Percentiles rank a stretch among this genome's conserved stretches.
phyloP scores from a whole-genome alignment of 1,140 invertebrate genomes.

The Sycobia sp. region DNA sequence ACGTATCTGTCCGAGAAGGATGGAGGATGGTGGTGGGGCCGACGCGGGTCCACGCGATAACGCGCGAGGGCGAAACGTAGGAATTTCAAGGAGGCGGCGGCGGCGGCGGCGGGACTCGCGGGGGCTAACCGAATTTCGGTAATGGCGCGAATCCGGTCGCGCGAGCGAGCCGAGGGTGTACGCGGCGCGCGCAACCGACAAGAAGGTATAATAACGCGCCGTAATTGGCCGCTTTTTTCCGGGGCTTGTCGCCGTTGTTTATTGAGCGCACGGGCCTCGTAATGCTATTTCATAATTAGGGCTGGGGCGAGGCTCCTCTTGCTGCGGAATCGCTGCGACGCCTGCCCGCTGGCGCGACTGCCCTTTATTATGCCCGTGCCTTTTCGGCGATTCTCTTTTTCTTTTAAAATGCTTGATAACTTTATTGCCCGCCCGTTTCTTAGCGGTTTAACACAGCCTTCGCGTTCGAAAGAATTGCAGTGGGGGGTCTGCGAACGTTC shows the following conservation, averaged over 20 bases:
- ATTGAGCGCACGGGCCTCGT: constrained; percentile 40
- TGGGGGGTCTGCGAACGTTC: no score
- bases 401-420: no score
- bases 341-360: constrained; percentile 5
- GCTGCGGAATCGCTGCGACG: not conserved
- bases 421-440: no score
- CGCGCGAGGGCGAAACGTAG: not conserved
- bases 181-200: not conserved
- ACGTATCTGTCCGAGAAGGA: no score
- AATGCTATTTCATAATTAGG: constrained; percentile 52
- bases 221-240: constrained; percentile 41
- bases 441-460: no score
- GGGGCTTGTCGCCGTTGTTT: constrained; percentile 44
- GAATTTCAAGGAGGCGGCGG: not conserved
- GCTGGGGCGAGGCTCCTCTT: constrained; percentile 1
- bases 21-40: no score
- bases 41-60: no score
- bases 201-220: not conserved
- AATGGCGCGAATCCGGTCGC: constrained; percentile 1
- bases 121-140: not conserved
- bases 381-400: constrained; percentile 19
- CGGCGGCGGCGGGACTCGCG: not conserved
- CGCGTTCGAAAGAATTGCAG: no score
- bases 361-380: constrained; percentile 17
- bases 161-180: no score